These are phyloP conservation scores for Pseudomyrmex flavicornis DNA, from an alignment of 1,140 invertebrate species.

Conservation along the genomic window DNA sequence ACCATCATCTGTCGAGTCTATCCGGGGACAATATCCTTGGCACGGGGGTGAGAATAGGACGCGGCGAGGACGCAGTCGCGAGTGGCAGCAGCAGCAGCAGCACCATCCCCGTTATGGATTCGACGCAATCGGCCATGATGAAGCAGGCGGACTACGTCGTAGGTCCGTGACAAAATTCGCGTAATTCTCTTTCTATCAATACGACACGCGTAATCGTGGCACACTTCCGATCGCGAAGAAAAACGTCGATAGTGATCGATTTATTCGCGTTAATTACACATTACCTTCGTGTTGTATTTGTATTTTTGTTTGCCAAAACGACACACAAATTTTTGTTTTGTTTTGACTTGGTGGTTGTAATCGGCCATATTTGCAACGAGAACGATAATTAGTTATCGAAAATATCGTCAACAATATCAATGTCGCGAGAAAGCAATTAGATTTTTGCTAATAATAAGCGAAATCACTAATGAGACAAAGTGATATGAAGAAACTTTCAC, in stretches of 20 bases:
- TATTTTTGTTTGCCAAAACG: too few relatives aligned
- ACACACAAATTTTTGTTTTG: too few relatives aligned
- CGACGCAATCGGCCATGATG: constrained; percentile 80
- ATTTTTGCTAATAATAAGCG: too few relatives aligned
- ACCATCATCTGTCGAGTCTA: constrained; percentile 76
- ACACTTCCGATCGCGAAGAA: neutral
- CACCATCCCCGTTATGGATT: constrained; percentile 78
- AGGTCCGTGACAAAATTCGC: constrained; percentile 76
- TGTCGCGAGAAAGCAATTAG: too few relatives aligned
- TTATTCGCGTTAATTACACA: neutral
- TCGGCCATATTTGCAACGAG: too few relatives aligned
- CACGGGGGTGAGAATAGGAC: constrained; percentile 77
- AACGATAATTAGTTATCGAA: too few relatives aligned
- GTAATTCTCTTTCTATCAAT: neutral
- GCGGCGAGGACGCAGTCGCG: constrained; percentile 81
- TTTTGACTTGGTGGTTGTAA: too few relatives aligned
- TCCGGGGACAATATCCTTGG: constrained; percentile 75
- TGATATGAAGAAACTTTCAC: too few relatives aligned
- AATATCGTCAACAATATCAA: too few relatives aligned
- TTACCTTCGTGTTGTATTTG: too few relatives aligned
- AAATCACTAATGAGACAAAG: too few relatives aligned
- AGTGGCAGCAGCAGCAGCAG: constrained; percentile 69
- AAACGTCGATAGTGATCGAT: neutral
- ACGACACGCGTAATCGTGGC: too few relatives aligned
- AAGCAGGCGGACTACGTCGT: constrained; percentile 83